Evolutionary conservation across 1,140 invertebrate genomes (phyloP), one percentile per base, ranked within the genome.

Genomic region (Drosophila takahashii): DNA sequence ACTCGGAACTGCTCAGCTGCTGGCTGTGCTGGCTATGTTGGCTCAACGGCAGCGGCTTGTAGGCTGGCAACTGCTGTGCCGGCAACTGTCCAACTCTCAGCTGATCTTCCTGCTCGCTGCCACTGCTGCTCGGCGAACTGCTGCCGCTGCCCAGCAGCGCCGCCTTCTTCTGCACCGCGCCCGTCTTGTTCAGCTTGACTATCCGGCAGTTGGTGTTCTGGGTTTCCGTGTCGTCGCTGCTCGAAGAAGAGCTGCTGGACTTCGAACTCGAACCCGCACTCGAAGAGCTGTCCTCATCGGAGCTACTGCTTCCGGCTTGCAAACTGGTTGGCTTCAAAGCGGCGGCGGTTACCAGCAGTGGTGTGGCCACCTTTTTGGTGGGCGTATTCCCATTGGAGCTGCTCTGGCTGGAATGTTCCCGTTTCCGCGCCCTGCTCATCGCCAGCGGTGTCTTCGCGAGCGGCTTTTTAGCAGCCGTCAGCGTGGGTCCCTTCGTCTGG

Each of bases 381-480:
- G 86, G 77, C 41, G 86, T 81, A 64, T 81, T 90, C 39, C 81
- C 70, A 11, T 86, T 83, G 65, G 83, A 87, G 56, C 86, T 86
- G 74, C 81, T 85, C 54, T 80, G 57, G 77, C 70, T 65, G 66
- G 67, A 58, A 79, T 74, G 56, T 45, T 74, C 74, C 27, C 66
- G 77, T 50, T 90, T 74, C 48, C 64, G 29, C 11, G 51, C 13
- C 39, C 58, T 48, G 51, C 69, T 15, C 36, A 54, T 36, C 39
- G 65, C 27, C 22, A 60, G 26, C n/a, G 44, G 50, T 47, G 57
- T 54, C 54, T 79, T 90, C 50, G 22, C 61, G 41, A 91, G 52
- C 27, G 87, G 85, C 48, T 89, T 92, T 56, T 90, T 92, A 58
- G 81, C 90, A 6, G 81, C 81, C 39, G 79, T 92, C 66, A 90